phyloP scores from a whole-genome alignment of 2,113 vertebrate species.

The Trichechus manatus region DNA sequence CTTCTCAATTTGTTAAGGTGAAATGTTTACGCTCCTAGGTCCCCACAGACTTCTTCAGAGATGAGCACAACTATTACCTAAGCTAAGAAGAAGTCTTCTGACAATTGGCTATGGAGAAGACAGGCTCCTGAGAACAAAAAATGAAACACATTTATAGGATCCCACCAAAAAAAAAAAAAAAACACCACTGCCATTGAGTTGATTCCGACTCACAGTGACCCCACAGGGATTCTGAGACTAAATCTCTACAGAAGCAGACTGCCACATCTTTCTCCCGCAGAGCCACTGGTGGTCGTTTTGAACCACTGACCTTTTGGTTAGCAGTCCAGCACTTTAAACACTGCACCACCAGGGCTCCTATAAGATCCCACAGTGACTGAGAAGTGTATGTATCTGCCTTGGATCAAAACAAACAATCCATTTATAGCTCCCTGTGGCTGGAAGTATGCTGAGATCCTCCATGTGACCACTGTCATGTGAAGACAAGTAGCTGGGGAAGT shows the following conservation, averaged over 20 bases:
- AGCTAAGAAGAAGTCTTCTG: background rate
- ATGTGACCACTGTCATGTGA: background rate
- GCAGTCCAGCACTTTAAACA: too few species aligned
- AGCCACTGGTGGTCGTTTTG: too few species aligned
- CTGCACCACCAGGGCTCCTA: too few species aligned
- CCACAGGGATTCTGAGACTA: too few species aligned
- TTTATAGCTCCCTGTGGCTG: background rate
- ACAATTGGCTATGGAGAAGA: background rate
- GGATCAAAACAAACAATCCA: background rate
- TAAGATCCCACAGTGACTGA: background rate
- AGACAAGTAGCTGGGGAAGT: background rate
- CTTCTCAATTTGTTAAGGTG: background rate
- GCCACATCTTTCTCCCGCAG: too few species aligned
- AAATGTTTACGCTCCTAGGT: slow-evolving; percentile 21
- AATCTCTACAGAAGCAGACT: too few species aligned
- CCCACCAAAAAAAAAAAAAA: too few species aligned
- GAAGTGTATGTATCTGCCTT: background rate
- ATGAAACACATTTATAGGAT: background rate
- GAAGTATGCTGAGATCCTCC: background rate
- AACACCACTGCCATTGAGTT: too few species aligned
- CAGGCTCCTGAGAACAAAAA: background rate
- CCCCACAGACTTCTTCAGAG: background rate
- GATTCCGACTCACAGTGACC: too few species aligned
- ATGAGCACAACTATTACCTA: background rate
- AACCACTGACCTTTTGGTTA: too few species aligned